Evolutionary conservation across 2,888 invertebrate species (phyloP).

Genomic region (Spicauda simplicius): DNA sequence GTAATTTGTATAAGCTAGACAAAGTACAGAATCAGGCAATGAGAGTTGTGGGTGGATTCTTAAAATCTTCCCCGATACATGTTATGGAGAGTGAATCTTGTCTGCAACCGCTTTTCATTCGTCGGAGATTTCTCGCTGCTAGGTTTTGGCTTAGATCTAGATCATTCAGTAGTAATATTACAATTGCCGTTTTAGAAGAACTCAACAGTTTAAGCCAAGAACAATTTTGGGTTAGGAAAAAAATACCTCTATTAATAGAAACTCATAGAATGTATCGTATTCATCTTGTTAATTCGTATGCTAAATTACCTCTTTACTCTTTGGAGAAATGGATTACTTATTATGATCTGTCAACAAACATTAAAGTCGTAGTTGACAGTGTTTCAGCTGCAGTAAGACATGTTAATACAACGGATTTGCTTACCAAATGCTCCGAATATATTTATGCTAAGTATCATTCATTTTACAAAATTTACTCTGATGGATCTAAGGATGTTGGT

Average conservation of each 20-base stretch:
- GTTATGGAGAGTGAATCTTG: conserved; percentile 43
- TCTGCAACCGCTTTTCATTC: conserved; percentile 39
- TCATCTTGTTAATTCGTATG: conserved; percentile 23
- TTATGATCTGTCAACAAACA: too few species aligned
- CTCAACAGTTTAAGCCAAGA: conserved; percentile 13
- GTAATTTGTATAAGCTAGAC: conserved; percentile 40
- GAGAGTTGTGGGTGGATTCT: conserved; percentile 44
- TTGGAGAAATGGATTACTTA: conserved; percentile 25
- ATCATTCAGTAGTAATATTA: conserved; percentile 1
- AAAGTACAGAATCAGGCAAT: conserved; percentile 44
- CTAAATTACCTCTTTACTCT: conserved; percentile 31
- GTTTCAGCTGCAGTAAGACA: not conserved
- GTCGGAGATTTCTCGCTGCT: conserved; percentile 38
- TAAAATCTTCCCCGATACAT: conserved; percentile 43
- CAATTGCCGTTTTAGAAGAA: conserved; percentile 5
- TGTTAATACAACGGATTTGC: not conserved
- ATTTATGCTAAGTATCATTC: conserved; percentile 3
- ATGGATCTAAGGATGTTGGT: conserved; percentile 37
- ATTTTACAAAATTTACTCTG: conserved; percentile 36
- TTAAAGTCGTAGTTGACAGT: conserved; percentile 6
- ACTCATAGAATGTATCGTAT: conserved; percentile 11
- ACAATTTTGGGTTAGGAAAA: conserved; percentile 37
- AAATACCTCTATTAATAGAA: conserved; percentile 34
- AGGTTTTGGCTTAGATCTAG: conserved; percentile 38
- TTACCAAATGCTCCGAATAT: conserved; percentile 6